These are phyloP conservation scores for Dendrolimus kikuchii DNA, from an alignment of 1,140 invertebrate species.

Conservation along the genomic window DNA sequence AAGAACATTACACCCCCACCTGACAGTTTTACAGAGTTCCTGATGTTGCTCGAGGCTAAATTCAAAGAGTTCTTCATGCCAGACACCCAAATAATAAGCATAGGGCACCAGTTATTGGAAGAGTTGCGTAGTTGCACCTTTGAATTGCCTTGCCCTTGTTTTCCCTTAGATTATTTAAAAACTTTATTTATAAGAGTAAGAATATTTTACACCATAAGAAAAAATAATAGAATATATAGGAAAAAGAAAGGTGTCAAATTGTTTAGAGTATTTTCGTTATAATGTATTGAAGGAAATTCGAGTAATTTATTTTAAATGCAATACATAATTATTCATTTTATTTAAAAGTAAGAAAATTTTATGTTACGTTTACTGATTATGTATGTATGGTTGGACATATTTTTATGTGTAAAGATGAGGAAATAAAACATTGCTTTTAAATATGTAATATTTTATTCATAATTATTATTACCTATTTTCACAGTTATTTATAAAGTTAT, in stretches of 20 bases:
- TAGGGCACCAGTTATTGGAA: constrained; percentile 4
- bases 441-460: constrained; percentile 74
- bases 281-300: too few relatives aligned
- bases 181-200: constrained; percentile 8
- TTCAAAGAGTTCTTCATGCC: not conserved
- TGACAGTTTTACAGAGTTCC: constrained; percentile 6
- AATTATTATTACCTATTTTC: constrained; percentile 73
- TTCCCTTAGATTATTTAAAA: constrained; percentile 9
- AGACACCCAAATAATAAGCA: constrained; percentile 1
- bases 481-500: constrained; percentile 75
- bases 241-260: constrained; percentile 4
- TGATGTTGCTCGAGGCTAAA: constrained; percentile 5
- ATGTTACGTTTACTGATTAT: not conserved
- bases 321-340: not conserved
- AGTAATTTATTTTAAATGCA: not conserved
- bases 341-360: not conserved
- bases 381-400: too few relatives aligned
- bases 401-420: not conserved
- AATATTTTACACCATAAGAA: constrained; percentile 8
- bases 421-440: constrained; percentile 53
- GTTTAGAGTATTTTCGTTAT: constrained; percentile 3
- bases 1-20: constrained; percentile 2
- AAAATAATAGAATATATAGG: constrained; percentile 6
- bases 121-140: not conserved
- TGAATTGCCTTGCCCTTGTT: constrained; percentile 6